Evolutionary conservation across 2,888 invertebrate species (phyloP), one percentile per base, ranked within the genome.

Genomic region (Tetropium fuscum): DNA sequence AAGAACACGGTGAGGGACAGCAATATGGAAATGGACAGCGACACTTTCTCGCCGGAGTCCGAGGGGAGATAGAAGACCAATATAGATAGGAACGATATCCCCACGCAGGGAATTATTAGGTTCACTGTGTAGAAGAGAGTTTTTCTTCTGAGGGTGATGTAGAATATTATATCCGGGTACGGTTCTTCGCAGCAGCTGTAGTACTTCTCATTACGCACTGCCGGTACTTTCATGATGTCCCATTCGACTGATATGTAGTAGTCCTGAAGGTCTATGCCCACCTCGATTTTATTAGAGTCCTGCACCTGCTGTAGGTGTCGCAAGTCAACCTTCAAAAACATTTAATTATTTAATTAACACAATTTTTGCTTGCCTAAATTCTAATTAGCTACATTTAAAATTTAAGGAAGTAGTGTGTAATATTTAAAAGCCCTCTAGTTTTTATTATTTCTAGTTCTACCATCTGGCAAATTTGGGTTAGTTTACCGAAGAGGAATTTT

Each of bases 111-210:
- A 76, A 97, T 95, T 78, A 98, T 97, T 69, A 98, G 88, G 82
- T 98, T 98, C 76, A 98, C 95, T 49, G 97, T 97, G 86, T 98
- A 98, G 86, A 98, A 98, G 63, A 98, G 89, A 27, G 98, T 97
- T 84, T 97, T 97, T 74, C 97, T 87, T 73, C 97, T 86, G 61
- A 97, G 85, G 64, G 97, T 97, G 77, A 99, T 91, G 84, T 98
- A 95, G 85, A 98, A 99, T 74, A 97, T 96, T 78, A 99, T 97
- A 84, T 98, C 98, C 55, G 94, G 92, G 80, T 95, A 98, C 60
- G 97, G 97, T 82, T 97, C 94, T 81, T 95, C 94, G 83, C 97
- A 98, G 83, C 98, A 98, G 84, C 98, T 98, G 75, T 94, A 94
- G 87, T 98, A 95, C 83, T 93, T 94, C 43, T 61, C 60, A 40